Evolutionary conservation across 2,888 invertebrate species (phyloP).

Genomic region (Leucophora obtusa): DNA sequence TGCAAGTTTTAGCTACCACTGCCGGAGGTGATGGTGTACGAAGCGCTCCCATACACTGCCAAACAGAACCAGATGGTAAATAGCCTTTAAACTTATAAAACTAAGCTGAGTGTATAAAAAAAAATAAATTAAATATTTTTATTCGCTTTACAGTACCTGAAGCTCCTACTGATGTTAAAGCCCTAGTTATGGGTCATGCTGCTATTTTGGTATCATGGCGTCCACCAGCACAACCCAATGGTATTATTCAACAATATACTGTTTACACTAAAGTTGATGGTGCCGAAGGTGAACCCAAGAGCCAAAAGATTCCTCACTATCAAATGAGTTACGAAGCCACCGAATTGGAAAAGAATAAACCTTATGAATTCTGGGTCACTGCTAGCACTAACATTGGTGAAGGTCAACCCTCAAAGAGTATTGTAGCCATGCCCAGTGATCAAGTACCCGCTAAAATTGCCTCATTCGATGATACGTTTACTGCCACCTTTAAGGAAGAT

Average conservation of each 20-base stretch:
- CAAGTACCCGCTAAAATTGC: conserved; percentile 94
- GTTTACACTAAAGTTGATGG: conserved; percentile 91
- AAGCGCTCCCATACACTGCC: conserved; percentile 87
- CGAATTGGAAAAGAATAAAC: conserved; percentile 87
- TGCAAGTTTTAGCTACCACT: conserved; percentile 96
- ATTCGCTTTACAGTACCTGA: conserved; percentile 89
- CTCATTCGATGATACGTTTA: conserved; percentile 95
- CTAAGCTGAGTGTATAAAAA: no score
- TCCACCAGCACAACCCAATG: conserved; percentile 94
- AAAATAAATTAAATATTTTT: background rate
- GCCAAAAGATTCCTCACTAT: conserved; percentile 88
- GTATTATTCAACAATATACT: conserved; percentile 94
- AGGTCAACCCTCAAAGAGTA: conserved; percentile 93
- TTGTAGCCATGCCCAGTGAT: conserved; percentile 88
- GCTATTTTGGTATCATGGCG: conserved; percentile 96
- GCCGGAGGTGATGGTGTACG: conserved; percentile 97
- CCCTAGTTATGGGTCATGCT: conserved; percentile 93
- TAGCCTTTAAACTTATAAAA: conserved; percentile 14
- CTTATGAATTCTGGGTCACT: conserved; percentile 96
- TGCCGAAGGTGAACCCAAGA: conserved; percentile 83
- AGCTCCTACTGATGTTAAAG: conserved; percentile 94
- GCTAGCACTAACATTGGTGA: conserved; percentile 96
- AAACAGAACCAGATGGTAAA: conserved; percentile 96
- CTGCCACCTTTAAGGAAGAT: conserved; percentile 94
- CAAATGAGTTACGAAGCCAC: conserved; percentile 93